Conservation (phyloP, 2,113 vertebrate species). For the Planiliza haematocheilus region DNA sequence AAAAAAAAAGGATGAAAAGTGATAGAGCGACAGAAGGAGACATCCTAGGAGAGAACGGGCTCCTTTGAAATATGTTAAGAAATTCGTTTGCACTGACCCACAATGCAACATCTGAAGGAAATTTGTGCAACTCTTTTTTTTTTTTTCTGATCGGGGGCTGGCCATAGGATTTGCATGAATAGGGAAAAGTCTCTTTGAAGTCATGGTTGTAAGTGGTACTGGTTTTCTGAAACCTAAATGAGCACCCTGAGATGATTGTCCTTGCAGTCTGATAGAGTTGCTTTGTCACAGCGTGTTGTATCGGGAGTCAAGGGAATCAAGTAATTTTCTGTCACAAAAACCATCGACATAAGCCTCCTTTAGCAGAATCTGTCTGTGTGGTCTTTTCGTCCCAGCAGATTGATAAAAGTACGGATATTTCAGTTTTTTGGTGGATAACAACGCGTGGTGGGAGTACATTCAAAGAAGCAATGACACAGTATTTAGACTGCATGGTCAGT, state of each 20-base stretch:
- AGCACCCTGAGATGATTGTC: slow-evolving; percentile 41
- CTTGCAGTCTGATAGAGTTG: slow-evolving; percentile 38
- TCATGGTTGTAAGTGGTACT: slow-evolving; percentile 51
- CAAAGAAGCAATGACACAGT: slow-evolving; percentile 28
- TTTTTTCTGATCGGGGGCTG: slow-evolving; percentile 29
- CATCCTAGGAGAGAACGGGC: slow-evolving; percentile 56
- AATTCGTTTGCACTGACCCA: slow-evolving; percentile 70
- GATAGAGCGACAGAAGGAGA: slow-evolving; percentile 59
- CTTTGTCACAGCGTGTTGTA: slow-evolving; percentile 49
- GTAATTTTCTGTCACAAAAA: slow-evolving; percentile 42
- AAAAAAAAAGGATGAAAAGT: slow-evolving; percentile 67
- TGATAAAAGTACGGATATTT: slow-evolving; percentile 43
- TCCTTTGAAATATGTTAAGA: slow-evolving; percentile 69
- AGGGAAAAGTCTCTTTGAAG: slow-evolving; percentile 74
- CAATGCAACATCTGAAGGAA: slow-evolving; percentile 67
- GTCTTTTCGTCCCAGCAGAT: slow-evolving; percentile 18
- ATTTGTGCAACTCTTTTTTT: slow-evolving; percentile 56
- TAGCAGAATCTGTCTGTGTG: slow-evolving; percentile 23
- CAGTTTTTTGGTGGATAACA: slow-evolving; percentile 8
- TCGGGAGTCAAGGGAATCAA: slow-evolving; percentile 37
- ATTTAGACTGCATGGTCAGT: slow-evolving; percentile 34
- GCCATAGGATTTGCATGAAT: slow-evolving; percentile 69
- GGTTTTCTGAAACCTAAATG: slow-evolving; percentile 53
- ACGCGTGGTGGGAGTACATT: slow-evolving; percentile 11
- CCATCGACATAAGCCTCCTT: slow-evolving; percentile 48